Evolutionary conservation across 2,113 vertebrate genomes (phyloP), one percentile per base, ranked within the genome.

Genomic region (Dunckerocampus dactyliophorus): DNA sequence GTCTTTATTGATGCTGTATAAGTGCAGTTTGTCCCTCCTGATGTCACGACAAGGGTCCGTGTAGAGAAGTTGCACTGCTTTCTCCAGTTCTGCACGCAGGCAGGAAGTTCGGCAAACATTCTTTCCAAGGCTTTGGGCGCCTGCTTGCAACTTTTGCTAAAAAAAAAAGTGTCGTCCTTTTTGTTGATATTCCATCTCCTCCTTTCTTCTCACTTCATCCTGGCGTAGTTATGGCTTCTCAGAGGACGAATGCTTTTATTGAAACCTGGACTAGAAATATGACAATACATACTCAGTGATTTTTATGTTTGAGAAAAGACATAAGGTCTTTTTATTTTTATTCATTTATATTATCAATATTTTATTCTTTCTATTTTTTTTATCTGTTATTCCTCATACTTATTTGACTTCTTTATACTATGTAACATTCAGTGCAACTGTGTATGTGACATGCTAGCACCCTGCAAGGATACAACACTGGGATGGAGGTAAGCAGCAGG

Each of bases 21-120:
- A 75, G 76, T 77, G 74, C 76, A 75, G 51, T 56, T 74, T 82
- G 55, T 68, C 67, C 77, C 61, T 71, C 59, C n/a, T 82, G 69
- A 81, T 77, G 76, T 83, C 75, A 66, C 63, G 70, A 69, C 42
- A 59, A 34, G 63, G 62, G 64, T 86, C 69, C 63, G 39, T 28
- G 55, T 37, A 48, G 50, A 78, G 59, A 72, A 60, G 77, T 72
- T 82, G 78, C 83, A 82, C 74, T 45, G 22, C 63, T 63, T 53
- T 80, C 70, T 67, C 63, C 79, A 80, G 74, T 65, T 69, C 61
- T 70, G 53, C 12, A 7, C 53, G 63, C 72, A 78, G 76, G 63
- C 19, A 60, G 59, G 66, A 65, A 48, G 73, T 69, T 71, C 69
- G 12, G 39, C 51, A 34, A 69, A 55, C 58, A 45, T 2, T 51